A percentile compares a stretch with the other conserved stretches of the same genome.
Evolutionary conservation across 2,113 vertebrate genomes (phyloP).

Genomic region (Lethenteron reissneri): DNA sequence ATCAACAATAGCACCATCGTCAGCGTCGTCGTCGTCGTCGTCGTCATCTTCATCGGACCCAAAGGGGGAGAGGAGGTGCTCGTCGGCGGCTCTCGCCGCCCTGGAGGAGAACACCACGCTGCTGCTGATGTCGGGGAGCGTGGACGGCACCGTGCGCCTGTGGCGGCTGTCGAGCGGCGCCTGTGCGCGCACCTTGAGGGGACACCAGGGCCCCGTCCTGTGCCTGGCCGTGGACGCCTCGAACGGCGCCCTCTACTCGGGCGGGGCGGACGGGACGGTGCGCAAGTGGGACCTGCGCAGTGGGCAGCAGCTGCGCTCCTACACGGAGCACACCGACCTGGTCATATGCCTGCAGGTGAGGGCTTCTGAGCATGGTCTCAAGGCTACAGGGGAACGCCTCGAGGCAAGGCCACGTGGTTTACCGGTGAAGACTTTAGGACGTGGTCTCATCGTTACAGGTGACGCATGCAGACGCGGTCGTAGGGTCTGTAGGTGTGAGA

Average conservation of each 20-base stretch:
- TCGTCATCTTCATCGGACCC: not conserved
- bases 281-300: slow-evolving; percentile 39
- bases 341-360: slow-evolving; percentile 45
- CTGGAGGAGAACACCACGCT: slow-evolving; percentile 13
- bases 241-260: slow-evolving; percentile 32
- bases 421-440: too few species aligned
- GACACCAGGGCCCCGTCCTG: slow-evolving; percentile 35
- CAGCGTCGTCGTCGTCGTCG: slow-evolving; percentile 17
- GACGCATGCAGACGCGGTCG: too few species aligned
- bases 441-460: too few species aligned
- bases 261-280: slow-evolving; percentile 36
- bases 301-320: slow-evolving; percentile 32
- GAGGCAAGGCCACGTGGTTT: too few species aligned
- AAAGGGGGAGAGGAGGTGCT: too few species aligned
- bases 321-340: slow-evolving; percentile 39
- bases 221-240: slow-evolving; percentile 31
- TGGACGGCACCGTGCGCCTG: slow-evolving; percentile 37
- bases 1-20: too few species aligned
- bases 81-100: too few species aligned
- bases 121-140: slow-evolving; percentile 38
- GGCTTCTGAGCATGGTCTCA: too few species aligned
- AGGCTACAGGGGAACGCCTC: too few species aligned
- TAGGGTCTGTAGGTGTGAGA: too few species aligned
- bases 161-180: slow-evolving; percentile 37
- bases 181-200: slow-evolving; percentile 37